These are phyloP conservation scores for Ridgeia piscesae DNA, from an alignment of 1,140 invertebrate genomes.

Conservation along the genomic window DNA sequence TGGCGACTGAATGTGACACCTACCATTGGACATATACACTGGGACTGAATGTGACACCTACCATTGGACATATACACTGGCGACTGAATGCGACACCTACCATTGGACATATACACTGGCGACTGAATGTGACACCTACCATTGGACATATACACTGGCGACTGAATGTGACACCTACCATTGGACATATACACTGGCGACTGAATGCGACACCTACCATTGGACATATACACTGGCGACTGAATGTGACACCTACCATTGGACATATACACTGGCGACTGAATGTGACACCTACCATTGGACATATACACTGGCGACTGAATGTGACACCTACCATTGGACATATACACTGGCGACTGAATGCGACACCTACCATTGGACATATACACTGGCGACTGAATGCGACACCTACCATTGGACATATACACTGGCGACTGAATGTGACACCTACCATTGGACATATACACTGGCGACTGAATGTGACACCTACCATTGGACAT, in stretches of 20 bases:
- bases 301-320: constrained; percentile 90
- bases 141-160: constrained; percentile 94
- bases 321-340: constrained; percentile 84
- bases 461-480: constrained; percentile 90
- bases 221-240: constrained; percentile 91
- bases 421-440: constrained; percentile 91
- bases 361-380: constrained; percentile 79
- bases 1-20: constrained; percentile 76
- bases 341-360: constrained; percentile 91
- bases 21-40: constrained; percentile 95
- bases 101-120: constrained; percentile 95
- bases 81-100: constrained; percentile 76
- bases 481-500: constrained; percentile 81
- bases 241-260: constrained; percentile 79
- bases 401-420: constrained; percentile 81
- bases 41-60: constrained; percentile 73
- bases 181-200: constrained; percentile 91
- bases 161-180: constrained; percentile 79
- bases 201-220: constrained; percentile 83
- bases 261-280: constrained; percentile 93
- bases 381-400: constrained; percentile 92
- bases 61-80: constrained; percentile 95
- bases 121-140: constrained; percentile 75
- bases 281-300: constrained; percentile 80
- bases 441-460: constrained; percentile 81